Percentiles rank a stretch among this genome's conserved stretches.
These are phyloP conservation scores for Ichneumoninae sp. DNA, from an alignment of 2,888 invertebrate genomes.

Conservation along the genomic window DNA sequence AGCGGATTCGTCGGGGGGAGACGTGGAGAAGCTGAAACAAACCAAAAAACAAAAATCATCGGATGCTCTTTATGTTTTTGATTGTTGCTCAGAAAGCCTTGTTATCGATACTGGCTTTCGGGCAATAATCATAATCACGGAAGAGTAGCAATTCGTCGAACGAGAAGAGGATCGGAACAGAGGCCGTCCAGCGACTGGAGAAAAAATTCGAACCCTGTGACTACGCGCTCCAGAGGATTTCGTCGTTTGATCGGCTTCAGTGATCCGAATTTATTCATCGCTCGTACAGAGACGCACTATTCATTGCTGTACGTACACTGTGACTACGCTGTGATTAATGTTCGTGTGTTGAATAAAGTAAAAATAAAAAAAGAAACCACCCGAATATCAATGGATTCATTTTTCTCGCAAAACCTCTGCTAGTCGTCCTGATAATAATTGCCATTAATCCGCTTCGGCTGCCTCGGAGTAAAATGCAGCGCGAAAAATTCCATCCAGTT, in stretches of 20 bases:
- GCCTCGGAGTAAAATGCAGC: neutral
- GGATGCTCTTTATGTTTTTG: constrained; percentile 84
- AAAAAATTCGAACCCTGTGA: constrained; percentile 26
- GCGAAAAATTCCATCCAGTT: neutral
- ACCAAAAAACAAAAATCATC: constrained; percentile 4
- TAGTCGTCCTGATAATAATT: neutral
- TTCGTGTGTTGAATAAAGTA: constrained; percentile 15
- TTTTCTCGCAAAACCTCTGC: neutral
- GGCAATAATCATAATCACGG: constrained; percentile 85
- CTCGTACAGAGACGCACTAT: neutral
- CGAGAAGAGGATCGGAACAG: constrained; percentile 14
- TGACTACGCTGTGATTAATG: neutral
- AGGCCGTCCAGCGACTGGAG: constrained; percentile 13
- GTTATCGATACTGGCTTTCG: constrained; percentile 83
- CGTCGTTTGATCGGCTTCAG: constrained; percentile 39
- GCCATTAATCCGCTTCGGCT: neutral
- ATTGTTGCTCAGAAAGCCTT: constrained; percentile 85
- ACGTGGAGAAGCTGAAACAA: neutral
- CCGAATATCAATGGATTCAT: neutral
- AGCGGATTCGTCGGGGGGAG: neutral
- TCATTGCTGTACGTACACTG: neutral
- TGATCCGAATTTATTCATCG: constrained; percentile 36
- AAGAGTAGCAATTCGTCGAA: constrained; percentile 77
- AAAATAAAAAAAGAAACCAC: neutral
- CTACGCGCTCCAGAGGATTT: constrained; percentile 22